These are phyloP conservation scores for Pogonomyrmex californicus DNA, from an alignment of 1,140 invertebrate genomes.

Conservation along the genomic window DNA sequence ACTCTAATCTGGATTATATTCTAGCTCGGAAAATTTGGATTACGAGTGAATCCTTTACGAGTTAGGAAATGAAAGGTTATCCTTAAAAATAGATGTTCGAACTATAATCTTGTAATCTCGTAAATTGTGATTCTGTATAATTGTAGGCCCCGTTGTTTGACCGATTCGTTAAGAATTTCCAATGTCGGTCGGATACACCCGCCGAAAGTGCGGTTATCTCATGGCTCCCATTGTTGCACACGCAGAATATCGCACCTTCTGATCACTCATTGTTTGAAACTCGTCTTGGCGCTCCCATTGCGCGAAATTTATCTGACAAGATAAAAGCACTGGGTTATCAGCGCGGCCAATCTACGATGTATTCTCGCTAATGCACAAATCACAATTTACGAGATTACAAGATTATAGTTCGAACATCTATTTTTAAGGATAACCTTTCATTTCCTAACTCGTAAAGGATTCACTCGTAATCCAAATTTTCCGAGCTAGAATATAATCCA, in stretches of 20 bases:
- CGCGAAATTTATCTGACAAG: conserved; percentile 41
- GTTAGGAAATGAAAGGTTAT: too few species aligned
- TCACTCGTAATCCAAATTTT: not conserved
- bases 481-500: not conserved
- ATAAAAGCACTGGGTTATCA: conserved; percentile 18
- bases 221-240: not conserved
- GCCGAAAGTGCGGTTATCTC: conserved; percentile 8
- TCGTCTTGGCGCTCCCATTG: not conserved
- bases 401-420: too few species aligned
- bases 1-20: not conserved
- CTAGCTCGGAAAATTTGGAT: not conserved
- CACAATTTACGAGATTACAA: not conserved
- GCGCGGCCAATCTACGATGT: conserved; percentile 4
- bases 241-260: conserved; percentile 27
- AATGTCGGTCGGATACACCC: not conserved
- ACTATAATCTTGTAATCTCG: not conserved
- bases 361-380: conserved; percentile 3
- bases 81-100: not conserved
- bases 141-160: not conserved
- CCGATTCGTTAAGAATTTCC: conserved; percentile 7
- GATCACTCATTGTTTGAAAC: conserved; percentile 36
- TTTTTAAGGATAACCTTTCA: not conserved
- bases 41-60: not conserved
- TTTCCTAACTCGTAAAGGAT: not conserved
- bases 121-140: not conserved